phyloP scores from a whole-genome alignment of 2,113 vertebrate genomes.

The Tapirus terrestris region DNA sequence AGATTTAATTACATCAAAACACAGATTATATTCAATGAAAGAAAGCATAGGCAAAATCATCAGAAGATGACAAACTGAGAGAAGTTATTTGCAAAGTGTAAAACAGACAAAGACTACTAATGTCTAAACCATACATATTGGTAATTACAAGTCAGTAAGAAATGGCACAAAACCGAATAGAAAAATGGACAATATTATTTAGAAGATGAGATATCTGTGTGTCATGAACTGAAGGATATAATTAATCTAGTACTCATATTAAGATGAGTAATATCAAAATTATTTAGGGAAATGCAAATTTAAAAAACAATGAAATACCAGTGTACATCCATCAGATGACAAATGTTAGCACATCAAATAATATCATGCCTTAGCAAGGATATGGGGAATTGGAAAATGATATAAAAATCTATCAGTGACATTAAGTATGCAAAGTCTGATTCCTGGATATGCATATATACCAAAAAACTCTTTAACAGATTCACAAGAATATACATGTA shows the following conservation, averaged over 20 bases:
- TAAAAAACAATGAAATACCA: background rate
- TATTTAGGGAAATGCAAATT: constrained; percentile 26
- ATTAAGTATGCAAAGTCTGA: background rate
- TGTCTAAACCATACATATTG: background rate
- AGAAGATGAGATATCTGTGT: background rate
- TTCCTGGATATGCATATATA: background rate
- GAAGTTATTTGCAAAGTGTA: background rate
- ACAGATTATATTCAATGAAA: background rate
- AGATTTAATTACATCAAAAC: background rate
- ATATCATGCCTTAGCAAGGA: background rate
- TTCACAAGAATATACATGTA: background rate
- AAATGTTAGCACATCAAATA: background rate
- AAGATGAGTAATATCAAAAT: background rate
- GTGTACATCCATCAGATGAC: background rate
- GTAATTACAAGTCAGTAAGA: background rate
- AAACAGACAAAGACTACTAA: background rate
- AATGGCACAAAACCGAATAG: background rate
- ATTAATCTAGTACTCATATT: background rate
- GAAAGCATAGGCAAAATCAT: background rate
- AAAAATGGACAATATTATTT: background rate
- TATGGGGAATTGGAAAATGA: background rate
- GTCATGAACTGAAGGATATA: background rate
- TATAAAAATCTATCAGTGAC: background rate
- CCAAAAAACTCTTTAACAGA: background rate
- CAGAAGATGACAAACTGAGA: background rate